Evolutionary conservation across 2,888 invertebrate genomes (phyloP).

Genomic region (Pachymerium ferrugineum): DNA sequence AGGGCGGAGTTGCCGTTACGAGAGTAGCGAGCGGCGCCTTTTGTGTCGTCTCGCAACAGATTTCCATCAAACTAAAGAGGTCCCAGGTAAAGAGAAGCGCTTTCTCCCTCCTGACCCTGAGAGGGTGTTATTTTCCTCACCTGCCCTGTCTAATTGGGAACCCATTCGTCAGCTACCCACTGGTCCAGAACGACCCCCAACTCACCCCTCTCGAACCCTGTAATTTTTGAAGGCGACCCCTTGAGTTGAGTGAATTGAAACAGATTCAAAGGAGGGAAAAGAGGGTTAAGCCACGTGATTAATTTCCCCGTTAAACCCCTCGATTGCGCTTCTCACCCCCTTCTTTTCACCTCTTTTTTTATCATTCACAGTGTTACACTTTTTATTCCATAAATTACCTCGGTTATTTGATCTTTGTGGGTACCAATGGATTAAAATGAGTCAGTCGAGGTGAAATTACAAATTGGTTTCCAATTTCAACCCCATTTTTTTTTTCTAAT

Average conservation of each 20-base stretch:
- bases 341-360: not conserved
- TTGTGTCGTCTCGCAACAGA: constrained; percentile 6
- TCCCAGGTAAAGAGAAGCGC: not conserved
- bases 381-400: not conserved
- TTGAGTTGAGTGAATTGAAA: not conserved
- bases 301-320: not conserved
- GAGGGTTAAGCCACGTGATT: not conserved
- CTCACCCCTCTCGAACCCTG: constrained; percentile 5
- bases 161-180: constrained; percentile 1
- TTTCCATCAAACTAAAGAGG: constrained; percentile 14
- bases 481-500: not conserved
- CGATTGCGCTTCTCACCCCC: not conserved
- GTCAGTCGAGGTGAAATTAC: constrained; percentile 18
- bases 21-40: not conserved
- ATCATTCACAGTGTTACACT: no score
- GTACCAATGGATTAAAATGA: constrained; percentile 10
- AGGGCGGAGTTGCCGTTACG: not conserved
- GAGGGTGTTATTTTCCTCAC: constrained; percentile 18
- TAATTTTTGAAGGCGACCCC: not conserved
- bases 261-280: not conserved
- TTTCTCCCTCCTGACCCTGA: not conserved
- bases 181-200: not conserved
- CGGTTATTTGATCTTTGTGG: no score
- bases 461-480: constrained; percentile 10
- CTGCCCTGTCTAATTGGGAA: constrained; percentile 18